phyloP scores from a whole-genome alignment of 1,140 invertebrate genomes.

The Brachionus paranguensis region DNA sequence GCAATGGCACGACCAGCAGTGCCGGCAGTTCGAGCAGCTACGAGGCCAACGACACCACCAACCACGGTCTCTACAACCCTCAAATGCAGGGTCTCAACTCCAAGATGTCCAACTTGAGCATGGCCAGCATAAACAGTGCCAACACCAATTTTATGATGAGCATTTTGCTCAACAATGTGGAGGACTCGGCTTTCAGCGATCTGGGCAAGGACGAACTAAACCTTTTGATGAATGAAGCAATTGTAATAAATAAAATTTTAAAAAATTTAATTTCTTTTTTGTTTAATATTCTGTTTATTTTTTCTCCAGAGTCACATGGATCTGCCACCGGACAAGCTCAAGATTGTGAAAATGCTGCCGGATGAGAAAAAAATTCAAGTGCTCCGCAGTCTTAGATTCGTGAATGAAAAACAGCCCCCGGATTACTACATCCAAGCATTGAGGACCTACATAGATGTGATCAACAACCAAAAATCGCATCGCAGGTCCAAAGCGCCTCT shows the following conservation, averaged over 20 bases:
- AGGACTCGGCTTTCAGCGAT: constrained; percentile 1
- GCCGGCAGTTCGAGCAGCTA: constrained; percentile 26
- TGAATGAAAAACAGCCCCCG: constrained; percentile 91
- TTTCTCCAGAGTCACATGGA: constrained; percentile 84
- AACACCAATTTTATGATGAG: constrained; percentile 35
- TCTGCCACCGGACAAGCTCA: constrained; percentile 94
- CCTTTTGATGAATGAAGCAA: constrained; percentile 7
- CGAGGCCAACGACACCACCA: not conserved
- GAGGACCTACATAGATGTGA: constrained; percentile 83
- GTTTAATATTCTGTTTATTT: too few relatives aligned
- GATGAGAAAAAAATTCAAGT: constrained; percentile 99
- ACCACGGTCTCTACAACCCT: not conserved
- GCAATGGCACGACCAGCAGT: not conserved
- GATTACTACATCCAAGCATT: constrained; percentile 87
- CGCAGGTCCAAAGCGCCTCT: constrained; percentile 74
- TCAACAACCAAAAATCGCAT: constrained; percentile 82
- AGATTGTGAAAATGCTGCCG: constrained; percentile 89
- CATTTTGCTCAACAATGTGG: constrained; percentile 9
- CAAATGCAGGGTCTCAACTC: not conserved
- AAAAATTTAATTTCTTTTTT: not conserved
- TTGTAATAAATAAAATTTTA: constrained; percentile 14
- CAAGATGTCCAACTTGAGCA: not conserved
- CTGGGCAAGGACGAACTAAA: constrained; percentile 19
- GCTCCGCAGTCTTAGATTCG: constrained; percentile 84
- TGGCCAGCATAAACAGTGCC: not conserved